These are phyloP conservation scores for Phyllotis vaccarum DNA, from an alignment of 2,797 vertebrate species.

Conservation along the genomic window DNA sequence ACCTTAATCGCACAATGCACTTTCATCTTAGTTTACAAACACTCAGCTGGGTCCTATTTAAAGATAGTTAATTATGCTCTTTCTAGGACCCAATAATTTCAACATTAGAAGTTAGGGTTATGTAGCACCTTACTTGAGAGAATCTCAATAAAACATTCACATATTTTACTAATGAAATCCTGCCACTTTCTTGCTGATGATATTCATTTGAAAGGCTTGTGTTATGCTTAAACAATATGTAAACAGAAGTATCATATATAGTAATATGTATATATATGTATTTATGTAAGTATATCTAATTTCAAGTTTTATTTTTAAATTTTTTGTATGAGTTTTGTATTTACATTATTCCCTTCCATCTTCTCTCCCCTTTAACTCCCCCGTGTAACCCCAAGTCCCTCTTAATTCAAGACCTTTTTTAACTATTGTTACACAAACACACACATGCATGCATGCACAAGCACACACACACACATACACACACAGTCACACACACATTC, in stretches of 20 bases:
- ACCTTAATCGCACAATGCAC: constrained; percentile 40
- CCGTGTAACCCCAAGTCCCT: background rate
- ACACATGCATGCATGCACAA: background rate
- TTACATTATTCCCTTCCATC: background rate
- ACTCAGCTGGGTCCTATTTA: constrained; percentile 61
- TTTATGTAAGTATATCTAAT: background rate
- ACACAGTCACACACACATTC: no score
- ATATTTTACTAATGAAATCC: constrained; percentile 19
- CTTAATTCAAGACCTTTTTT: background rate
- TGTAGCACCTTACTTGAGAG: constrained; percentile 20
- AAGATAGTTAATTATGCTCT: constrained; percentile 68
- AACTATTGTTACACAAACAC: background rate
- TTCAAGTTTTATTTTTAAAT: background rate
- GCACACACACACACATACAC: background rate
- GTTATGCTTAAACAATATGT: constrained; percentile 3
- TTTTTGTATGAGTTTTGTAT: background rate
- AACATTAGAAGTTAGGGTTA: constrained; percentile 43
- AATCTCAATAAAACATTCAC: constrained; percentile 14
- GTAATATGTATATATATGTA: background rate
- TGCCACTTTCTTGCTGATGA: background rate
- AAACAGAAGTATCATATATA: background rate
- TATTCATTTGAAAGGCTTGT: background rate
- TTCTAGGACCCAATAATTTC: constrained; percentile 58
- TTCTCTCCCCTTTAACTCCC: background rate
- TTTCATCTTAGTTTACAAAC: constrained; percentile 74